These are phyloP conservation scores for Geophilus truncorum DNA, from an alignment of 2,888 invertebrate species.

Conservation along the genomic window DNA sequence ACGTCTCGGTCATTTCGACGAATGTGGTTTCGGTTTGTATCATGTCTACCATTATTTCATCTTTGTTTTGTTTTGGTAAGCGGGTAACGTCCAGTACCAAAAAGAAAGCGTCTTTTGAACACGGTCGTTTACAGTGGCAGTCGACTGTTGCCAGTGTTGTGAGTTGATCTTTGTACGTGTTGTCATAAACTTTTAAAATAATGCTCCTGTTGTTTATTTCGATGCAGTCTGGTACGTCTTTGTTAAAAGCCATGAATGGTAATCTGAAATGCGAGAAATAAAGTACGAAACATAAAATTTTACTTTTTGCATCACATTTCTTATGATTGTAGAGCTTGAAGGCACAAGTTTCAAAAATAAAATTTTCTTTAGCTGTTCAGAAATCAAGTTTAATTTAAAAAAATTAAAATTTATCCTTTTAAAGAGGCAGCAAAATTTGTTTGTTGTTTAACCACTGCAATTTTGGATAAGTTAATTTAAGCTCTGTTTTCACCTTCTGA, in stretches of 20 bases:
- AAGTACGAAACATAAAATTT: no score
- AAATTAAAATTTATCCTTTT: no score
- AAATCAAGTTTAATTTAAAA: no score
- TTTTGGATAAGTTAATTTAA: no score
- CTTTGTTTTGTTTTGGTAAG: background rate
- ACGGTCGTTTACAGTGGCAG: background rate
- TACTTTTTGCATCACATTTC: no score
- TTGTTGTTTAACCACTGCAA: no score
- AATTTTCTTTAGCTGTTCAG: no score
- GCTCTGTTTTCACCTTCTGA: no score
- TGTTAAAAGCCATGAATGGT: background rate
- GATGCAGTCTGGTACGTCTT: background rate
- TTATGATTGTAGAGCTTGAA: no score
- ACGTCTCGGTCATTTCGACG: background rate
- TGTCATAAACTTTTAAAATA: background rate
- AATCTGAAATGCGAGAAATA: background rate
- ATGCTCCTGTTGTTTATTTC: background rate
- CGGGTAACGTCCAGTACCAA: background rate
- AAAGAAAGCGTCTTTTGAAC: background rate
- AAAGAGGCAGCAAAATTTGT: no score
- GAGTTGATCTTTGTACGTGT: background rate
- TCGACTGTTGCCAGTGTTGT: background rate
- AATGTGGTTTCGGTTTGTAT: background rate
- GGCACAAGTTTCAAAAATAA: no score
- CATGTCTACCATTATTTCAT: background rate